Evolutionary conservation across 92 coral and sea anemone species (phyloP), one percentile per base, ranked within the genome.

Genomic region (Palythoa caribaeorum): DNA sequence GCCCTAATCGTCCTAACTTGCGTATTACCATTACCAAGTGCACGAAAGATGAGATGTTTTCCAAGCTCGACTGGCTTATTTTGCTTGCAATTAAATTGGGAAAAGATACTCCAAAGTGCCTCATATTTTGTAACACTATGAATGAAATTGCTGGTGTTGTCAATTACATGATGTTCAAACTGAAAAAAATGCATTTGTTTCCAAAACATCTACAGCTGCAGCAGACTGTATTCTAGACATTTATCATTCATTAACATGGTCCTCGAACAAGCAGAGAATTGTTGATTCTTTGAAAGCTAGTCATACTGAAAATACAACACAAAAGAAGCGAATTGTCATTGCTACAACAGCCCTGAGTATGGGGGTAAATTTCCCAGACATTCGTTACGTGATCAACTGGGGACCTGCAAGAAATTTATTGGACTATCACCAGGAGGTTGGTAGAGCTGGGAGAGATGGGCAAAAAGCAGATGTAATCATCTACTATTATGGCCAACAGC

Each of bases 121-220:
- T 93, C 17, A 83, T 91, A 1, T 93, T 91, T 73, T 93, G 94
- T 66, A 91, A 88, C 55, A 84, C 85, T 21, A 50, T 78, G 83
- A 87, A 48, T 84, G 92, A 92, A 65, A 85, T 89, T 50, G 90
- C 93, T 14, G 28, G 16, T 48, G 88, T 91, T 13, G 36, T 71
- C 11, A 89, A 90, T 59, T 80, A 89, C 70, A 71, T 93, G 20
- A 54, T 93, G 28, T 44, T 90, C 2, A 87, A 90, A 65, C 65
- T 93, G 62, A 88, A 91, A 40, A 20, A 76, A 9, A 87, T 28
- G 92, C 90, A 16, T 90, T 53, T 76, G 36, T 52, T 71, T 88
- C 84, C 14, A n/a, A 62, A 48, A 38, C 1, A 10, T 69, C 91
- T 1, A 39, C 37, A 16, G 20, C 54, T 5, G 36, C 52, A 65